Percentiles rank a stretch among this genome's conserved stretches.
phyloP scores from a whole-genome alignment of 2,113 vertebrate species.

The Tragelaphus imberbis region DNA sequence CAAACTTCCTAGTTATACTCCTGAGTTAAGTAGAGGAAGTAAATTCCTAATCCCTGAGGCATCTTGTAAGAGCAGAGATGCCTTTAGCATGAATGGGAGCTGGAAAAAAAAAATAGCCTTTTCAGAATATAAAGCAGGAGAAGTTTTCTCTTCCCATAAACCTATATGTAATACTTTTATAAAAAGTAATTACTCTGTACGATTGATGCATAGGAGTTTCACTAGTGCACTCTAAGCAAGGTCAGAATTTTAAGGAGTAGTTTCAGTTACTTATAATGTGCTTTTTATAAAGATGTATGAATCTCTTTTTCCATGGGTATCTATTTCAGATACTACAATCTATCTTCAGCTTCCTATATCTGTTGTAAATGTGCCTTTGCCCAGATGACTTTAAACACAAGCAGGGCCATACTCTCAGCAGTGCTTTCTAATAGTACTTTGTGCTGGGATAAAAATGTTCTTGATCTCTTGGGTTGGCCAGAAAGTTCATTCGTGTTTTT shows the following conservation, averaged over 20 bases:
- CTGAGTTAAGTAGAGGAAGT: slow-evolving; percentile 34
- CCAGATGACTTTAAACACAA: slow-evolving; percentile 6
- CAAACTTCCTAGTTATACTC: slow-evolving; percentile 55
- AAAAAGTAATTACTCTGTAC: not conserved
- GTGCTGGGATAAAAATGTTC: not conserved
- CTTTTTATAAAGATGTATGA: slow-evolving; percentile 27
- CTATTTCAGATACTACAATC: slow-evolving; percentile 8
- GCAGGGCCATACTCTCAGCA: not conserved
- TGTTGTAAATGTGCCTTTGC: slow-evolving; percentile 37
- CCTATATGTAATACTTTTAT: not conserved
- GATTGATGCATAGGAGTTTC: not conserved
- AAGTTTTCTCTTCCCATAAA: slow-evolving; percentile 20
- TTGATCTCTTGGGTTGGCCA: not conserved
- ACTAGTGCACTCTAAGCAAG: not conserved
- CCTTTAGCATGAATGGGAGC: slow-evolving; percentile 45
- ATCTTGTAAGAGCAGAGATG: slow-evolving; percentile 30
- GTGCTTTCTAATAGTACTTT: not conserved
- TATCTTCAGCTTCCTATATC: slow-evolving; percentile 18
- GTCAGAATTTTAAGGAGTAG: slow-evolving; percentile 29
- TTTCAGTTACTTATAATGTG: not conserved
- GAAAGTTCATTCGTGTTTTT: not conserved
- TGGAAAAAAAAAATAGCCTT: slow-evolving; percentile 40
- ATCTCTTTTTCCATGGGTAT: not conserved
- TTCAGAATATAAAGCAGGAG: slow-evolving; percentile 52
- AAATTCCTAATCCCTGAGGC: slow-evolving; percentile 62